Evolutionary conservation across 2,113 vertebrate genomes (phyloP).

Genomic region (Rousettus leschenaultii): DNA sequence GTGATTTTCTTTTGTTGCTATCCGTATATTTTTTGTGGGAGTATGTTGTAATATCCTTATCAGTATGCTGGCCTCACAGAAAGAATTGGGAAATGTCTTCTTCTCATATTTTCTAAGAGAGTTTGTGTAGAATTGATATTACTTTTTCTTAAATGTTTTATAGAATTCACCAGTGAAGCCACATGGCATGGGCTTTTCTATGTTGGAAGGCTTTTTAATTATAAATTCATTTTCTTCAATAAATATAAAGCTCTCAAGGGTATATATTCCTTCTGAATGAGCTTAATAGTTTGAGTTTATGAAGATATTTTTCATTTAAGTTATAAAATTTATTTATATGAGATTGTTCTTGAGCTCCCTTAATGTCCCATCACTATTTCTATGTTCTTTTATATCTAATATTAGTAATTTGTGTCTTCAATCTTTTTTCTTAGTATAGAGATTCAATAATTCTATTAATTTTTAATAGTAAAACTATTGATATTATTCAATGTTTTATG

Average conservation of each 20-base stretch:
- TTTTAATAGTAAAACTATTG: not conserved
- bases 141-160: not conserved
- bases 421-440: not conserved
- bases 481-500: not conserved
- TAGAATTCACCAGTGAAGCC: not conserved
- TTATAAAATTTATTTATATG: not conserved
- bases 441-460: not conserved
- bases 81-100: not conserved
- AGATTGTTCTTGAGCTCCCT: not conserved
- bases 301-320: not conserved
- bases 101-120: not conserved
- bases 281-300: not conserved
- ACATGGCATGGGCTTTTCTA: not conserved
- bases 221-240: not conserved
- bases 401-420: not conserved
- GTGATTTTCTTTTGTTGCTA: not conserved
- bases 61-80: not conserved
- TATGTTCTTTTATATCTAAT: not conserved
- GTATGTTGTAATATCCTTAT: not conserved
- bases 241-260: not conserved
- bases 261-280: not conserved
- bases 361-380: not conserved
- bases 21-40: not conserved
- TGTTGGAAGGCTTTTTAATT: not conserved
- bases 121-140: not conserved